Evolutionary conservation across 2,113 vertebrate genomes (phyloP).

Genomic region (Misgurnus anguillicaudatus): DNA sequence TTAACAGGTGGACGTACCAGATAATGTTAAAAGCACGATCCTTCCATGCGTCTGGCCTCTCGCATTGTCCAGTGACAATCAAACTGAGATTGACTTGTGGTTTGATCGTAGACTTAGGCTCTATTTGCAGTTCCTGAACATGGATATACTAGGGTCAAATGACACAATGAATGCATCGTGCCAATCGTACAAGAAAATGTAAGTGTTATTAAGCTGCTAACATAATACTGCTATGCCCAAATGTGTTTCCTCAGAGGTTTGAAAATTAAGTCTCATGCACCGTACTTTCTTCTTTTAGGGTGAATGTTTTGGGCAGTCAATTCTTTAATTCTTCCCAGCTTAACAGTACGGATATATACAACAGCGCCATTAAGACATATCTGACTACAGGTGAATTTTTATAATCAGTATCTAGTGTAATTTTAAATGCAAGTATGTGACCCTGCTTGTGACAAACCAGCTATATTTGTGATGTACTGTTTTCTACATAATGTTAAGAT

Average conservation of each 20-base stretch:
- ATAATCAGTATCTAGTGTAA: too few relatives aligned
- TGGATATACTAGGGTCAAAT: conserved; percentile 26
- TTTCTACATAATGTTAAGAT: too few relatives aligned
- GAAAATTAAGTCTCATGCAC: neutral
- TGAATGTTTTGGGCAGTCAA: conserved; percentile 34
- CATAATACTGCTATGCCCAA: neutral
- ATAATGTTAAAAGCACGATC: conserved; percentile 20
- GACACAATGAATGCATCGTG: conserved; percentile 46
- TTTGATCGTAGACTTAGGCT: conserved; percentile 40
- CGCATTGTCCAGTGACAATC: conserved; percentile 37
- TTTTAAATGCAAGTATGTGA: too few relatives aligned
- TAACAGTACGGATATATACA: conserved; percentile 30
- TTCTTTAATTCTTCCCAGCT: conserved; percentile 37
- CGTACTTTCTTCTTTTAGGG: conserved; percentile 27
- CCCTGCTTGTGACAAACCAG: too few relatives aligned
- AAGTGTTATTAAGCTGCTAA: neutral
- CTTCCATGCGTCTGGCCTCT: conserved; percentile 54
- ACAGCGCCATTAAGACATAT: conserved; percentile 44
- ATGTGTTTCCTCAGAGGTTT: neutral
- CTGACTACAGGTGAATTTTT: conserved; percentile 43
- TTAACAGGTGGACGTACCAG: conserved; percentile 36
- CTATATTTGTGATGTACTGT: too few relatives aligned
- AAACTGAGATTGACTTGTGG: conserved; percentile 45
- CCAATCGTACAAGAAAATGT: conserved; percentile 50
- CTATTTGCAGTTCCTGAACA: conserved; percentile 50